Evolutionary conservation across 2,113 vertebrate species (phyloP), one percentile per base, ranked within the genome.

Genomic region (Eurypyga helias): DNA sequence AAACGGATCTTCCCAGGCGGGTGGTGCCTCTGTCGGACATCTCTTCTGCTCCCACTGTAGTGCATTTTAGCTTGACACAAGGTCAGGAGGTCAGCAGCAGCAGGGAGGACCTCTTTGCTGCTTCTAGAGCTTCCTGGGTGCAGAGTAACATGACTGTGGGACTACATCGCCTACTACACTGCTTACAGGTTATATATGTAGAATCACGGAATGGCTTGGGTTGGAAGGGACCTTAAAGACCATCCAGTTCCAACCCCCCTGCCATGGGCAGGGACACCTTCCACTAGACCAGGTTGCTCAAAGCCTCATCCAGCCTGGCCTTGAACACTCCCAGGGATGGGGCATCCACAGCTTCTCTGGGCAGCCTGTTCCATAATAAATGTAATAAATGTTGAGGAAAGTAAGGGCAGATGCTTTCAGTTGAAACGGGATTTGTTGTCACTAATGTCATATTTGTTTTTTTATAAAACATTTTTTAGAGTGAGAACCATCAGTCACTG

Each of bases 11-110:
- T 88, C n/a, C 17, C 55, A 75, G 51, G 24, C 24, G 19, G n/a
- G 11, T 36, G 51, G 17, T 84, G 51, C 28, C 5, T 4, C 41
- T 58, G 0, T 28, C 0, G 0, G 64, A 19, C 24, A 19, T 19
- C 69, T 66, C 11, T 66, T 78, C 29, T 73, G n/a, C 20, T 88
- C 2, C 55, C 6, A 2, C n/a, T 26, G 15, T 36, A 25, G 21
- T 13, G 28, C 11, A 11, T 73, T 92, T 72, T n/a, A 83, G 64
- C 46, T 65, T 73, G 62, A 79, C 19, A 8, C 17, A 36, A 19
- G 23, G 72, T 91, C 64, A 48, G 45, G 62, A 76, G 36, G 36
- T 85, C n/a, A 60, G 17, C 3, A 7, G 83, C 41, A 92, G 25
- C 41, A 26, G 5, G 2, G 43, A 77, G 20, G 33, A 52, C 29